Base-by-base conservation (phyloP, 2,888 invertebrate species). In the Bembecia ichneumoniformis region DNA sequence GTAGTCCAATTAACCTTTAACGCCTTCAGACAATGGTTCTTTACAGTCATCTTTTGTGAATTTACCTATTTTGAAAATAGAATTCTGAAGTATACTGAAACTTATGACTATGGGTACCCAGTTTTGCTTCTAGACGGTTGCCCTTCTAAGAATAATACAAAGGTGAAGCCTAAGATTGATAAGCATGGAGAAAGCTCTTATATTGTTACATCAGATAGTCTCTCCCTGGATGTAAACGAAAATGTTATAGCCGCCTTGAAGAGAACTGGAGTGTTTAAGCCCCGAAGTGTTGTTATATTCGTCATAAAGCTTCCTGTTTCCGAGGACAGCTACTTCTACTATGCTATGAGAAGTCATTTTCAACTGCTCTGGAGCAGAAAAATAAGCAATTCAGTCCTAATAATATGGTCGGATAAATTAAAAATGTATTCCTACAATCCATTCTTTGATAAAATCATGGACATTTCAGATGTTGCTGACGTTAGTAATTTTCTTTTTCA, bases 341-440 rank as follows among this genome's bases (percentile, higher is more conserved):
- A 69, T 52, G 59, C 75, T 56, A 67, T 90, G 63, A 74, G 74
- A 9, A 72, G 57, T 15, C 87, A 88, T 45, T 90, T 90, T 47
- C 64, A 77, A 51, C 64, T 84, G 13, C 75, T 90, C 43, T 89
- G 89, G 87, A 79, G 80, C 40, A 77, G 77, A 51, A 88, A 88
- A 66, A 70, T 90, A 7, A 74, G 90, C 0, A 90, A 90, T 57
- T 84, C 84, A 0, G 76, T 87, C 2, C 58, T 87, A 5, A 67
- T 84, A 46, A 49, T 83, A 11, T 74, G 68, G 68, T 59, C 71
- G 11, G 65, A 70, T 7, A 62, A 69, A 2, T 60, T 89, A 17
- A 78, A 76, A 56, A 76, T 88, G 48, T 90, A 82, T 54, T 78
- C 82, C 0, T 90, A 88, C 55, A 88, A 89, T 58, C 88, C 87